Evolutionary conservation across 2,888 invertebrate genomes (phyloP), one percentile per base, ranked within the genome.

Genomic region (Saturnia pavonia): DNA sequence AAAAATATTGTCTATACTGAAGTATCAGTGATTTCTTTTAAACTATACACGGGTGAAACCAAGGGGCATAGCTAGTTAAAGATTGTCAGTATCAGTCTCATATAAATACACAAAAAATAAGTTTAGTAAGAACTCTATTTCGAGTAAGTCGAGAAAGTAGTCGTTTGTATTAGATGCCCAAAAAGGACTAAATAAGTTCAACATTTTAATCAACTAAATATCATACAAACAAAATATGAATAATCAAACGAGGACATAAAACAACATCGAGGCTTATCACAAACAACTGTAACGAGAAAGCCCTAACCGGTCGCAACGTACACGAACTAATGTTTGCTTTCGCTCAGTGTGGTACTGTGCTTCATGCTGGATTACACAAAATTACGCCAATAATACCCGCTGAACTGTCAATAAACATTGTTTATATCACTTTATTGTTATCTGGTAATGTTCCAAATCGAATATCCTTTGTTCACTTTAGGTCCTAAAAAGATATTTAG

Each of bases 281-380:
- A 1, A 27, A 9, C 14, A 14, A 12, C 14, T 60, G 57, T 60
- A 60, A 60, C 57, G 14, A 12, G 12, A 60, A 27, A 60, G 25
- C 57, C 57, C 57, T 60, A 60, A 60, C 25, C 2, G 57, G 57
- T 60, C 14, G 27, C 25, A 25, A 14, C 19, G 6, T 60, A 60
- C 57, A 60, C 57, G 57, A 27, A 60, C 57, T 60, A 14, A 25
- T 27, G 57, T 60, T 60, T 60, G 27, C 25, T 27, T 60, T 27
- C 25, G 57, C 57, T 60, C 27, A 60, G 25, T 27, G 25, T 4
- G 27, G 25, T 60, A 4, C 12, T 25, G n/a, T n/a, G 27, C 57
- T 14, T 14, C 27, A 14, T 60, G 57, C 1, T 14, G 57, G 57
- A 14, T 60, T 60, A 60, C 25, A 60, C 57, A 25, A 51, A 22